A percentile compares a stretch with the other conserved stretches of the same genome.
phyloP scores from a whole-genome alignment of 2,113 vertebrate species.

The Oreotrochilus melanogaster region DNA sequence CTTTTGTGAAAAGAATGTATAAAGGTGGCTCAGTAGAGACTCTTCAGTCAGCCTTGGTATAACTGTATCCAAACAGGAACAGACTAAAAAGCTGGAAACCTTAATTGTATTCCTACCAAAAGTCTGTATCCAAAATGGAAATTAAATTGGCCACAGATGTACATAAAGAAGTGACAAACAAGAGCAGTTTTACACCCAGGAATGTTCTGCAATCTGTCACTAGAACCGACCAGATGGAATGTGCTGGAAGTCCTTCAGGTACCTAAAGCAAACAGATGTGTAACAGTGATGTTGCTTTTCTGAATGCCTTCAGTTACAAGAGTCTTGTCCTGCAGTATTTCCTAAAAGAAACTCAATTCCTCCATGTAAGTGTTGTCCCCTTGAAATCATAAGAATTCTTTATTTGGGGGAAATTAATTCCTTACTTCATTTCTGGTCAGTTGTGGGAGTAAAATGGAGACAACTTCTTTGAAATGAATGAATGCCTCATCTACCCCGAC shows the following conservation, averaged over 20 bases:
- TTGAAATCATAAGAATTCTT: background rate
- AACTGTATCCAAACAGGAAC: background rate
- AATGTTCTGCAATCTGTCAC: background rate
- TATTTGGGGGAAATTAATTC: background rate
- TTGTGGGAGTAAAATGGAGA: background rate
- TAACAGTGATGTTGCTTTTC: background rate
- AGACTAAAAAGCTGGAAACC: background rate
- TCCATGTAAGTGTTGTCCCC: background rate
- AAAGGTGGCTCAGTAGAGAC: background rate
- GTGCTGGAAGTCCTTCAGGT: background rate
- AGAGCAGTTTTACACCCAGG: background rate
- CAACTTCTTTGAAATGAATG: background rate
- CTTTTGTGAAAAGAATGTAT: background rate
- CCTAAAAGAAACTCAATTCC: background rate
- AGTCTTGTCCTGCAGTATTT: background rate
- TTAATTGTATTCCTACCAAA: background rate
- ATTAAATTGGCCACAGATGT: background rate
- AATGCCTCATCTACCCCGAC: background rate
- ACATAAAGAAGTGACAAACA: background rate
- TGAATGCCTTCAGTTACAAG: background rate
- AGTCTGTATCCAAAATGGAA: background rate
- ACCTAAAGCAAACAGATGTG: background rate
- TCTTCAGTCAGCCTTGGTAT: background rate
- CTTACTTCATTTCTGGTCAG: background rate
- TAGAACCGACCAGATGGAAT: background rate